Percentiles rank a stretch among this genome's conserved stretches.
phyloP scores from a whole-genome alignment of 2,113 vertebrate genomes.

The Sebastes schlegelii region DNA sequence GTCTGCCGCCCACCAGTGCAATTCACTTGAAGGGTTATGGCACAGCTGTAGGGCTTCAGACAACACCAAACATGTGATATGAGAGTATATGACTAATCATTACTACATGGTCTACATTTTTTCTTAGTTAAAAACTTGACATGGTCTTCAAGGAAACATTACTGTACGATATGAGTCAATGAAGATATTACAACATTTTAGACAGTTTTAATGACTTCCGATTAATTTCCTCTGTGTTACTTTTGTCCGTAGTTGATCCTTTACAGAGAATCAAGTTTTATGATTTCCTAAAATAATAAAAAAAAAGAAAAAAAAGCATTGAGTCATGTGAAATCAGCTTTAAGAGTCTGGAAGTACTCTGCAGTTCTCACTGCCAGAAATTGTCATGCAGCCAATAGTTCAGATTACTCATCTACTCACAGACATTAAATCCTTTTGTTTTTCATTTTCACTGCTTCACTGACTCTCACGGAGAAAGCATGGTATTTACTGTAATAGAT shows the following conservation, averaged over 20 bases:
- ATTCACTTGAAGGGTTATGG: not conserved
- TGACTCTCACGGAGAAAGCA: not conserved
- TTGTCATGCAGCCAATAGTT: not conserved
- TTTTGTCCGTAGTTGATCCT: not conserved
- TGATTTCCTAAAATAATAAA: not conserved
- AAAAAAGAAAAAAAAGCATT: not conserved
- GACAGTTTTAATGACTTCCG: not conserved
- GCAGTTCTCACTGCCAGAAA: not conserved
- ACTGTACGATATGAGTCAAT: not conserved
- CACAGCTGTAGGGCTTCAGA: not conserved
- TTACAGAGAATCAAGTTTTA: not conserved
- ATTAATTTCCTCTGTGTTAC: too few relatives aligned
- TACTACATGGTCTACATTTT: not conserved
- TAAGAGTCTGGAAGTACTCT: not conserved
- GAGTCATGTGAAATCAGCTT: slow-evolving; percentile 21
- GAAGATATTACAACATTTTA: accelerated
- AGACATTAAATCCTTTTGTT: not conserved
- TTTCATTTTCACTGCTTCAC: slow-evolving; percentile 11
- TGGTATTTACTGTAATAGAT: not conserved
- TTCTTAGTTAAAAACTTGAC: not conserved
- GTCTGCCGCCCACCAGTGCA: accelerated
- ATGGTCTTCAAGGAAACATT: too few relatives aligned
- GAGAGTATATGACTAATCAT: not conserved
- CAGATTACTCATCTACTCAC: not conserved
- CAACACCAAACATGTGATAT: not conserved